Evolutionary conservation across 2,888 invertebrate genomes (phyloP).

Genomic region (Drosophila picticornis): DNA sequence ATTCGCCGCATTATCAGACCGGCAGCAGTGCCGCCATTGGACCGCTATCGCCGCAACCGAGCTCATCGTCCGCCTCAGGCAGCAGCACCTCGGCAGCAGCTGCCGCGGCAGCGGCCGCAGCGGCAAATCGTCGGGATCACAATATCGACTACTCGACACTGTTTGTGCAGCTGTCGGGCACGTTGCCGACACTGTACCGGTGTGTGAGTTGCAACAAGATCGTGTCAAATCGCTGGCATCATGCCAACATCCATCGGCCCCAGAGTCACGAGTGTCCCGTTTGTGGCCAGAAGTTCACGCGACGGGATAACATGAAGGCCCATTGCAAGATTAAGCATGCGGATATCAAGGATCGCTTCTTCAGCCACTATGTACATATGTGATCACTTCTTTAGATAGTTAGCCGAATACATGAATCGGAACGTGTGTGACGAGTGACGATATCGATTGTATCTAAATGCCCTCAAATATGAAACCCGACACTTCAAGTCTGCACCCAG

Average conservation of each 20-base stretch:
- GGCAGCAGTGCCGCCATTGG: constrained; percentile 39
- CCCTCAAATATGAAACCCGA: background rate
- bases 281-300: constrained; percentile 87
- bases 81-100: constrained; percentile 67
- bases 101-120: constrained; percentile 78
- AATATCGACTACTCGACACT: constrained; percentile 85
- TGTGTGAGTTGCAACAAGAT: constrained; percentile 88
- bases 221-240: constrained; percentile 88
- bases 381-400: constrained; percentile 85
- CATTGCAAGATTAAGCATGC: constrained; percentile 88
- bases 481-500: constrained; percentile 19
- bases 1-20: constrained; percentile 64
- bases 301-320: constrained; percentile 88
- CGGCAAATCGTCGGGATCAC: constrained; percentile 85
- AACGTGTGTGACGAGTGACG: constrained; percentile 9
- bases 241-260: constrained; percentile 87
- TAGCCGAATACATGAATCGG: constrained; percentile 11
- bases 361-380: constrained; percentile 86
- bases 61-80: constrained; percentile 29
- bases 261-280: constrained; percentile 87
- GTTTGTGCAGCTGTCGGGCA: constrained; percentile 85
- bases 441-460: constrained; percentile 4
- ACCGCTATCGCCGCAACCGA: constrained; percentile 55
- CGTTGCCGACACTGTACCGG: constrained; percentile 86
- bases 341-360: constrained; percentile 86